These are phyloP conservation scores for Saguinus midas DNA, from an alignment of 2,113 vertebrate species.

Conservation along the genomic window DNA sequence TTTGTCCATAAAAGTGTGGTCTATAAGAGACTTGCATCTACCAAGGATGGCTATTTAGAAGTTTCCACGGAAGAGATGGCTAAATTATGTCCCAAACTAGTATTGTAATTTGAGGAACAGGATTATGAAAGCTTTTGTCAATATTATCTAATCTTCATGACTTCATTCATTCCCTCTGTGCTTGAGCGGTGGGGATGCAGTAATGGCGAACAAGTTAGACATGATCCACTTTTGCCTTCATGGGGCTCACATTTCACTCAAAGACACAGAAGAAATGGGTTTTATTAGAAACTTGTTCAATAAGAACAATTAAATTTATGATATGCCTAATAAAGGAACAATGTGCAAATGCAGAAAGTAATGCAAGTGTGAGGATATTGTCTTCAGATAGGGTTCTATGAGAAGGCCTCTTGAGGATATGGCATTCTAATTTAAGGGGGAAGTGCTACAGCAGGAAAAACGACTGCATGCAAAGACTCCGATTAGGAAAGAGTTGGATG, in stretches of 20 bases:
- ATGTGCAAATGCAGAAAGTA: neutral
- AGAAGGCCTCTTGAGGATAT: neutral
- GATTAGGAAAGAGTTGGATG: neutral
- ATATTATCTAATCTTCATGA: neutral
- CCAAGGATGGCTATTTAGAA: neutral
- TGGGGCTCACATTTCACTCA: neutral
- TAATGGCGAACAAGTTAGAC: neutral
- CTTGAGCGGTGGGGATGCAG: neutral
- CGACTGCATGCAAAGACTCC: neutral
- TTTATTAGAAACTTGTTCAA: conserved; percentile 11
- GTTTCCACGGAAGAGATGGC: neutral
- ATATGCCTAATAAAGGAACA: neutral
- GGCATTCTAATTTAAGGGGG: neutral
- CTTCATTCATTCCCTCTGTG: neutral
- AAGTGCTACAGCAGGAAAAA: neutral
- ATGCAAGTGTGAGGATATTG: neutral
- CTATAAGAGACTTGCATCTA: neutral
- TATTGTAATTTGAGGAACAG: neutral
- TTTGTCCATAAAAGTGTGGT: neutral
- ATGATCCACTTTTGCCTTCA: neutral
- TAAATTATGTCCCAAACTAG: neutral
- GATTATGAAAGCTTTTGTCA: neutral
- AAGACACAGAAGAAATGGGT: neutral
- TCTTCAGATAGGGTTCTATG: neutral
- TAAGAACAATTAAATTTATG: neutral